Percentiles rank a stretch among this genome's conserved stretches.
Evolutionary conservation across 2,113 vertebrate genomes (phyloP).

Genomic region (Lophura nycthemera): DNA sequence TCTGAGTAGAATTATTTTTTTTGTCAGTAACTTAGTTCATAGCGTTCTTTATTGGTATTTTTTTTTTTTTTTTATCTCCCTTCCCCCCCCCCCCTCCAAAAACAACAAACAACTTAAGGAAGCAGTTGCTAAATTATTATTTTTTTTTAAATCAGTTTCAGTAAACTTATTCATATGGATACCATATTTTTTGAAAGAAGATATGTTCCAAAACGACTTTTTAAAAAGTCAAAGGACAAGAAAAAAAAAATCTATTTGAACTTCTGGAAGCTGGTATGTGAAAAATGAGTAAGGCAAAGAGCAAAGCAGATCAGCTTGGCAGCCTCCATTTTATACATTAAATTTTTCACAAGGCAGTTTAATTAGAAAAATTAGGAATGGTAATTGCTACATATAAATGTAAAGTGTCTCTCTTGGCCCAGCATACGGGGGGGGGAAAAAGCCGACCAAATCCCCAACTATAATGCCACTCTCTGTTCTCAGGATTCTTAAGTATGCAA

Average conservation of each 20-base stretch:
- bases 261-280: not conserved
- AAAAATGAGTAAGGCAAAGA: not conserved
- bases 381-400: constrained; percentile 49
- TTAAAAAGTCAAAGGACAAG: not conserved
- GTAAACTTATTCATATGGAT: not conserved
- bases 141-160: not conserved
- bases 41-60: not conserved
- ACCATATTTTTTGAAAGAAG: not conserved
- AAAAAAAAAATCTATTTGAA: not conserved
- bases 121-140: not conserved
- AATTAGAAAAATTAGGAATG: constrained; percentile 63
- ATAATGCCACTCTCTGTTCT: constrained; percentile 51
- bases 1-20: not conserved
- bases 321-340: constrained; percentile 5
- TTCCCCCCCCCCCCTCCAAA: no score
- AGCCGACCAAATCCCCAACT: constrained; percentile 50
- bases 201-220: not conserved
- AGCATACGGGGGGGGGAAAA: constrained; percentile 27
- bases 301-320: not conserved
- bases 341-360: constrained; percentile 38
- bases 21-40: not conserved
- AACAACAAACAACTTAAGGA: not conserved
- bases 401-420: constrained; percentile 53
- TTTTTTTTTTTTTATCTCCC: not conserved
- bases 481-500: constrained; percentile 75